phyloP scores from a whole-genome alignment of 2,113 vertebrate genomes.

The Elephas maximus region DNA sequence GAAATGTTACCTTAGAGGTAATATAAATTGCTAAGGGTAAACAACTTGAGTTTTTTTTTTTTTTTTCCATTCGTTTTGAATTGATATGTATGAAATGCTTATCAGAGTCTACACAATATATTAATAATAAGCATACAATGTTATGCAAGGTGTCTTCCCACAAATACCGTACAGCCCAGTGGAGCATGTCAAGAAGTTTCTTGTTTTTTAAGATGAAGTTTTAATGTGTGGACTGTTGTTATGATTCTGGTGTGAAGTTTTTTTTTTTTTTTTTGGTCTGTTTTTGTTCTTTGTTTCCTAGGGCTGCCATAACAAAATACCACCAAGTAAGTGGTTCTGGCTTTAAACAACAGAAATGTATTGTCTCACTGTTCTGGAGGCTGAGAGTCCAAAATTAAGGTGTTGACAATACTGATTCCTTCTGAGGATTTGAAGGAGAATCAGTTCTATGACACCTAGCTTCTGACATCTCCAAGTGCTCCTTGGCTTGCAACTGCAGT shows the following conservation, averaged over 20 bases:
- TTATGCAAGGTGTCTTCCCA: neutral
- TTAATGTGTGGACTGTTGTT: neutral
- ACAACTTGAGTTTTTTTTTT: neutral
- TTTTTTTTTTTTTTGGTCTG: too few relatives aligned
- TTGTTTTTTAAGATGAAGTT: neutral
- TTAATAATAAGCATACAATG: neutral
- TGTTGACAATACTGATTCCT: too few relatives aligned
- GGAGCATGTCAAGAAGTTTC: neutral
- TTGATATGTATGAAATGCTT: neutral
- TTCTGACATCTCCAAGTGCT: too few relatives aligned
- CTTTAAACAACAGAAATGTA: too few relatives aligned
- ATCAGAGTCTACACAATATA: neutral
- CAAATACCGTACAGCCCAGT: neutral
- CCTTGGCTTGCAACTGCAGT: too few relatives aligned
- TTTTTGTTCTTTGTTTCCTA: too few relatives aligned
- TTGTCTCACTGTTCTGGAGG: too few relatives aligned
- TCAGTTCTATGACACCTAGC: too few relatives aligned
- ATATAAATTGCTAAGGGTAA: neutral
- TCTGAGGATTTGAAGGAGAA: too few relatives aligned
- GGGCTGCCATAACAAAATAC: too few relatives aligned
- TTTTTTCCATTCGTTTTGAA: neutral
- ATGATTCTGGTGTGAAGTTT: neutral
- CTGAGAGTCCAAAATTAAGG: too few relatives aligned
- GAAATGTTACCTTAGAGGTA: neutral
- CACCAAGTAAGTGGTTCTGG: too few relatives aligned